These are phyloP conservation scores for Tetheella fluctuosa DNA, from an alignment of 2,888 invertebrate genomes.

Conservation along the genomic window DNA sequence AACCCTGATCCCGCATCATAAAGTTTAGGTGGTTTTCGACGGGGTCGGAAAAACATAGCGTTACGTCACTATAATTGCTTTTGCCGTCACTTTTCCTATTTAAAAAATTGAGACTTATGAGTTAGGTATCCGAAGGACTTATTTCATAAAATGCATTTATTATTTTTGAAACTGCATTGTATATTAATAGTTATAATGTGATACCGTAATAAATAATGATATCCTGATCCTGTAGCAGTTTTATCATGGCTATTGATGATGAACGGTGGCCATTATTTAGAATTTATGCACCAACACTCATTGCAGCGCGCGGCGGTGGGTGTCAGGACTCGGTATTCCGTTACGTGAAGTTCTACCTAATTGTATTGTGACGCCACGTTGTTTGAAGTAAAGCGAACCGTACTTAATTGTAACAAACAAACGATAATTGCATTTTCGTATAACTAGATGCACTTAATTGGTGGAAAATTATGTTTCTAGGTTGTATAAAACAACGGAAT, in stretches of 20 bases:
- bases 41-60: not conserved
- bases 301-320: not conserved
- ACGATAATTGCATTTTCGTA: not conserved
- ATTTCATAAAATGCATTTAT: too few species aligned
- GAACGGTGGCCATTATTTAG: not conserved
- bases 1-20: not conserved
- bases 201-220: not conserved
- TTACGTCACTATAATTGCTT: not conserved
- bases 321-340: not conserved
- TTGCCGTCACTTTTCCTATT: not conserved
- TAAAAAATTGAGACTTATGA: too few species aligned
- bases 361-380: constrained; percentile 3
- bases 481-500: not conserved
- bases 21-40: not conserved
- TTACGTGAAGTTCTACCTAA: not conserved
- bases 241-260: not conserved
- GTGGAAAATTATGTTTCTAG: not conserved
- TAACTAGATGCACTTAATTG: not conserved
- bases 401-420: constrained; percentile 2
- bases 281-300: not conserved
- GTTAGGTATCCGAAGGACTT: too few species aligned
- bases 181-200: too few species aligned
- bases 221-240: not conserved
- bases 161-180: too few species aligned
- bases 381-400: constrained; percentile 2